phyloP scores from a whole-genome alignment of 2,113 vertebrate genomes.

The Crotalus viridis region DNA sequence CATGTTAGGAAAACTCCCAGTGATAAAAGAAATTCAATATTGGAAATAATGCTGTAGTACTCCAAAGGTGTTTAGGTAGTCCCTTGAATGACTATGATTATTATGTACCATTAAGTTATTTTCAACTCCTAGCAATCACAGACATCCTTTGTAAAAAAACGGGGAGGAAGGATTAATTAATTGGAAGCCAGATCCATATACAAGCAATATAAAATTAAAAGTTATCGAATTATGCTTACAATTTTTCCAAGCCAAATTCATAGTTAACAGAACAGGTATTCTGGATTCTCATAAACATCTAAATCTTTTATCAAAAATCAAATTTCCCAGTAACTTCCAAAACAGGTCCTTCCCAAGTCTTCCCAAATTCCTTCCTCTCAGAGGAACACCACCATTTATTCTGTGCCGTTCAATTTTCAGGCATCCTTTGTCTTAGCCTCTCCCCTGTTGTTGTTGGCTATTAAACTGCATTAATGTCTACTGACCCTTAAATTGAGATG shows the following conservation, averaged over 20 bases:
- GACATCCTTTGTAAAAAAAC: background rate
- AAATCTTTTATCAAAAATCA: background rate
- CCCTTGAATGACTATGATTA: background rate
- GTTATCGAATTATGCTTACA: background rate
- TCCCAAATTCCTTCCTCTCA: background rate
- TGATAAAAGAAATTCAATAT: background rate
- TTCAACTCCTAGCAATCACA: background rate
- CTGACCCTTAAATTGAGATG: background rate
- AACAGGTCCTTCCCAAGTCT: background rate
- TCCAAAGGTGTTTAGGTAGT: background rate
- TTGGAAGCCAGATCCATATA: background rate
- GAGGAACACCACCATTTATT: background rate
- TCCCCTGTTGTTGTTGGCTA: background rate
- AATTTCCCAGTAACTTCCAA: background rate
- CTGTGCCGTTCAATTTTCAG: background rate
- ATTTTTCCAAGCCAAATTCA: background rate
- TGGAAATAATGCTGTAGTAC: background rate
- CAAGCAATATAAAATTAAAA: background rate
- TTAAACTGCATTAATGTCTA: background rate
- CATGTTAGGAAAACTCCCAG: background rate
- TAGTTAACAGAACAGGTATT: background rate
- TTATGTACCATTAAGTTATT: background rate
- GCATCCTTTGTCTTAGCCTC: background rate
- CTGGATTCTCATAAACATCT: background rate
- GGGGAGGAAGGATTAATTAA: background rate